Evolutionary conservation across 2,888 invertebrate genomes (phyloP).

Genomic region (Lymantria monacha): DNA sequence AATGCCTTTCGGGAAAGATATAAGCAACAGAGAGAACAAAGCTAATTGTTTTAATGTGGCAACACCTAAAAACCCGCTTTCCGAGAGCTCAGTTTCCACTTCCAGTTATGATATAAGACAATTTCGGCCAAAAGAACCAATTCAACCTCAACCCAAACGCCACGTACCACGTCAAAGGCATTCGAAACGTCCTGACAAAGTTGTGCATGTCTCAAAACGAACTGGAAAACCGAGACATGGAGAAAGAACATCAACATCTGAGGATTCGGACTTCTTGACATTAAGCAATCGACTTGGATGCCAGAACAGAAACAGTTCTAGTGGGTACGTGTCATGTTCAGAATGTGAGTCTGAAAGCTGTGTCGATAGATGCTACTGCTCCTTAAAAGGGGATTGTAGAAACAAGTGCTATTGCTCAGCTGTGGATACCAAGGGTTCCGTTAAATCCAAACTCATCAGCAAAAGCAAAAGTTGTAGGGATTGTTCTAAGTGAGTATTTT

Average conservation of each 20-base stretch:
- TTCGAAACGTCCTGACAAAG: conserved; percentile 67
- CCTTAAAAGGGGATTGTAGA: conserved; percentile 83
- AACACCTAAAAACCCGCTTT: conserved; percentile 57
- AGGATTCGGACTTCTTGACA: conserved; percentile 83
- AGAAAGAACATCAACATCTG: conserved; percentile 83
- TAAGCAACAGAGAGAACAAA: conserved; percentile 58
- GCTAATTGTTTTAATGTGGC: conserved; percentile 46
- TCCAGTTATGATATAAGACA: conserved; percentile 84
- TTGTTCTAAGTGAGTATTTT: conserved; percentile 69
- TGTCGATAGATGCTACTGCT: conserved; percentile 93
- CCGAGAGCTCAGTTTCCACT: conserved; percentile 84
- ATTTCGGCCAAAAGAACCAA: conserved; percentile 81
- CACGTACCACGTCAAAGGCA: conserved; percentile 66
- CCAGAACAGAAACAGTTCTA: conserved; percentile 84
- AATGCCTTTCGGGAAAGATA: conserved; percentile 77
- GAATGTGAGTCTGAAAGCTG: conserved; percentile 95
- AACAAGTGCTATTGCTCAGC: conserved; percentile 85
- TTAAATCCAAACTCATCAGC: conserved; percentile 53
- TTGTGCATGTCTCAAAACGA: conserved; percentile 65
- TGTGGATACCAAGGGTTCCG: conserved; percentile 68
- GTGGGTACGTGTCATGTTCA: conserved; percentile 92
- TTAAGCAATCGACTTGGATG: conserved; percentile 83
- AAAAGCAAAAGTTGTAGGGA: conserved; percentile 71
- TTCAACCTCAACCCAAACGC: conserved; percentile 64
- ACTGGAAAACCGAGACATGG: conserved; percentile 78